A percentile compares a stretch with the other conserved stretches of the same genome.
Evolutionary conservation across 2,113 vertebrate species (phyloP).

Genomic region (Penelope pileata): DNA sequence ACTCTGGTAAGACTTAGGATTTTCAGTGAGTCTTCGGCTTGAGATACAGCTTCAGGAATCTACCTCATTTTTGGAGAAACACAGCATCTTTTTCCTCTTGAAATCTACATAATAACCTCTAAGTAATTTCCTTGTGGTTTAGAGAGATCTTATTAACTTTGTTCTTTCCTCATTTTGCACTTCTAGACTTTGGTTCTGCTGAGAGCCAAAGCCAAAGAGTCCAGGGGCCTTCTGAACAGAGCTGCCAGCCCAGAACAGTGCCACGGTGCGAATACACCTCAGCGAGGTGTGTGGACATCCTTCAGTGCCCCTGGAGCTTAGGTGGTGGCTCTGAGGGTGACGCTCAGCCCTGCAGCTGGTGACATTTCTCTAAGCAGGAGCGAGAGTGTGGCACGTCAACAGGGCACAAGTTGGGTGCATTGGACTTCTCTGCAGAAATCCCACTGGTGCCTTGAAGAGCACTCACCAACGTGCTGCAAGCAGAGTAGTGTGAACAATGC

Average conservation of each 20-base stretch:
- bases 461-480: background rate
- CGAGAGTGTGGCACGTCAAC: background rate
- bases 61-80: background rate
- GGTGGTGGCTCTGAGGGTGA: background rate
- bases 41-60: background rate
- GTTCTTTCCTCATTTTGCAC: background rate
- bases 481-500: background rate
- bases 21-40: background rate
- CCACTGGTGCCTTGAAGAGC: background rate
- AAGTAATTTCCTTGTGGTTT: background rate
- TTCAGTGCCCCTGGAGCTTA: background rate
- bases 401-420: background rate
- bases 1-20: background rate
- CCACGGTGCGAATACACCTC: background rate
- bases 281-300: background rate
- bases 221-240: background rate
- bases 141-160: background rate
- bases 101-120: background rate
- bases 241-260: background rate
- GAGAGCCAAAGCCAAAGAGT: background rate
- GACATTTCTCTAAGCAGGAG: background rate
- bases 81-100: background rate
- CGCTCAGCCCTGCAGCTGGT: background rate
- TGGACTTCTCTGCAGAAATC: background rate
- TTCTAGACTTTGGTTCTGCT: background rate